Evolutionary conservation across 2,888 invertebrate genomes (phyloP).

Genomic region (Oscheius sp.): DNA sequence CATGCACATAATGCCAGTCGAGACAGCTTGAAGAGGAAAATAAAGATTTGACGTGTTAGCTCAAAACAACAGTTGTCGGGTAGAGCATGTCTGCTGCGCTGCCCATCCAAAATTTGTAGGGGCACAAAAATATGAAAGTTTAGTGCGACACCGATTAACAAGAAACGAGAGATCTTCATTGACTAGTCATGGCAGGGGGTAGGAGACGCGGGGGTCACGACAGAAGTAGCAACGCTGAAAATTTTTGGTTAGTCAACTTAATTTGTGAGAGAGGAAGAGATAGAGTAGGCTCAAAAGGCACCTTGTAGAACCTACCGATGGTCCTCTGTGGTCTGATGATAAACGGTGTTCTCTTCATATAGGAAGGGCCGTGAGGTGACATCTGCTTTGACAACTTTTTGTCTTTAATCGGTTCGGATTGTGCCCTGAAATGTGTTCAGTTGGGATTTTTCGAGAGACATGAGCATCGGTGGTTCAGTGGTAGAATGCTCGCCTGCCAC

Average conservation of each 20-base stretch:
- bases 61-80: too few species aligned
- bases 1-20: too few species aligned
- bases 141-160: constrained; percentile 26
- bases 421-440: constrained; percentile 28
- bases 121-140: not conserved
- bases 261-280: too few species aligned
- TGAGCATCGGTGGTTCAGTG: constrained; percentile 69
- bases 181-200: constrained; percentile 33
- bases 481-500: constrained; percentile 72
- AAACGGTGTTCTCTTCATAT: constrained; percentile 39
- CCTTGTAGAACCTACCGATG: constrained; percentile 26
- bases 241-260: too few species aligned
- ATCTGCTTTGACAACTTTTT: constrained; percentile 39
- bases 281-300: not conserved
- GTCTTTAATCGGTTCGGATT: constrained; percentile 39
- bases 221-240: constrained; percentile 29
- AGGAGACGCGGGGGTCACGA: constrained; percentile 25
- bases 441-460: not conserved
- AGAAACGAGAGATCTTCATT: constrained; percentile 37
- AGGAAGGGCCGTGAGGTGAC: constrained; percentile 36
- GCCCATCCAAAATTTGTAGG: too few species aligned
- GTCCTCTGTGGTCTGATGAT: constrained; percentile 38
- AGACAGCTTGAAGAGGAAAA: too few species aligned
- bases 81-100: too few species aligned
- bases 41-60: too few species aligned